Percentiles rank a stretch among this genome's conserved stretches.
phyloP scores from a whole-genome alignment of 37 sponge, comb jelly and placozoan genomes.

The Dysidea cf. avara region DNA sequence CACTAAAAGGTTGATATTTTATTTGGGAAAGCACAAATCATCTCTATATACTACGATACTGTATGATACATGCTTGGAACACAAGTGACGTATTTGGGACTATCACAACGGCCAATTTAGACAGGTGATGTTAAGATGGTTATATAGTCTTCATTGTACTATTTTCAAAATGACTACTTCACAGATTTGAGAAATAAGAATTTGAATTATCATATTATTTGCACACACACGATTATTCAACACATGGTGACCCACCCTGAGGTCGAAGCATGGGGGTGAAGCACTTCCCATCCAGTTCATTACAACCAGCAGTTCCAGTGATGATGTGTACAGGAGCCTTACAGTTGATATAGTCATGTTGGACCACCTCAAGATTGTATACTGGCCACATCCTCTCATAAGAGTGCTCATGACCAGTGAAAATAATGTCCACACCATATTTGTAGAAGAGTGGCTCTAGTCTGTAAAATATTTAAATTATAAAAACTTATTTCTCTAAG shows the following conservation, averaged over 20 bases:
- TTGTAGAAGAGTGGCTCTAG: constrained; percentile 45
- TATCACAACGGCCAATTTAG: too few species aligned
- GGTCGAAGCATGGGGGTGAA: constrained; percentile 30
- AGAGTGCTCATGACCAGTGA: constrained; percentile 26
- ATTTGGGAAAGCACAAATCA: too few species aligned
- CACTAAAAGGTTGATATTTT: too few species aligned
- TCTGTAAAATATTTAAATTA: not conserved
- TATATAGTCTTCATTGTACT: too few species aligned
- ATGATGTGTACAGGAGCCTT: constrained; percentile 10
- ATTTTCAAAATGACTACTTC: too few species aligned
- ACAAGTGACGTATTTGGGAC: too few species aligned
- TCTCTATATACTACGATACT: too few species aligned
- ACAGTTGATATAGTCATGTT: not conserved
- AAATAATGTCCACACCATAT: constrained; percentile 27
- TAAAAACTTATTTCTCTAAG: not conserved
- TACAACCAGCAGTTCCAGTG: constrained; percentile 1
- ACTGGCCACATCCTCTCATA: constrained; percentile 11
- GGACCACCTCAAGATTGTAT: not conserved
- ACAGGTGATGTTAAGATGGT: too few species aligned
- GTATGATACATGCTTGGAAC: too few species aligned
- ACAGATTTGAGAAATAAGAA: too few species aligned
- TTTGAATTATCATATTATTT: too few species aligned
- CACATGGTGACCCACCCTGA: constrained; percentile 12
- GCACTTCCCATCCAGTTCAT: constrained; percentile 15
- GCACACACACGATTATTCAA: too few species aligned